Evolutionary conservation across 2,888 invertebrate genomes (phyloP).

Genomic region (Dryobota labecula): DNA sequence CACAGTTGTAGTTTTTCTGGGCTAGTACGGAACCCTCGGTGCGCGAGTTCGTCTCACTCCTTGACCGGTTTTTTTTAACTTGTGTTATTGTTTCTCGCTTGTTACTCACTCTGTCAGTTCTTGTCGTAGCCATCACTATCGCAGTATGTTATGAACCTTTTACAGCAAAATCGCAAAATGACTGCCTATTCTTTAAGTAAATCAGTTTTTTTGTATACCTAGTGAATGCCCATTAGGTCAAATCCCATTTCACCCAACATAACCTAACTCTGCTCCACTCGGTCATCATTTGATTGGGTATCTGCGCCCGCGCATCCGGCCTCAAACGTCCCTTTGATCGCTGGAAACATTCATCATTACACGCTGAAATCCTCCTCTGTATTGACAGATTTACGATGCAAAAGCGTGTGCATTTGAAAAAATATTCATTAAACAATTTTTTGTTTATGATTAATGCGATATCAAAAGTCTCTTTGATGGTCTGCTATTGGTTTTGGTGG

Average conservation of each 20-base stretch:
- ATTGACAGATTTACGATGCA: conserved; percentile 75
- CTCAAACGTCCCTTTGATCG: conserved; percentile 69
- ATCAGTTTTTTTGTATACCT: too few relatives aligned
- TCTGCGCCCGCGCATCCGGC: conserved; percentile 62
- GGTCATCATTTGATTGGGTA: conserved; percentile 59
- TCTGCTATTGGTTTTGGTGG: conserved; percentile 34
- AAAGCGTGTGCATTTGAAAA: conserved; percentile 64
- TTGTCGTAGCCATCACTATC: neutral
- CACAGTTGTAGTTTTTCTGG: too few relatives aligned
- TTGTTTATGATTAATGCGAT: conserved; percentile 65
- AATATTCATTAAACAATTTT: conserved; percentile 68
- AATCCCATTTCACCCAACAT: conserved; percentile 27
- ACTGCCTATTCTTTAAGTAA: too few relatives aligned
- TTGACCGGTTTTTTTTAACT: too few relatives aligned
- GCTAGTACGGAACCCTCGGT: too few relatives aligned
- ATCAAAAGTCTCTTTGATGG: conserved; percentile 66
- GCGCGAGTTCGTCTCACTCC: too few relatives aligned
- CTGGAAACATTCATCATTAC: conserved; percentile 73
- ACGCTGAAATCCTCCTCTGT: conserved; percentile 65
- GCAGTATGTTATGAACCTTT: neutral
- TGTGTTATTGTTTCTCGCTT: neutral
- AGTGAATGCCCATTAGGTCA: neutral
- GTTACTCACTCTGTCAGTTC: neutral
- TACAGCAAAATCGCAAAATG: neutral
- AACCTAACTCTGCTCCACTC: conserved; percentile 41